Evolutionary conservation across 2,797 vertebrate genomes (phyloP).

Genomic region (Dicrostonyx torquatus): DNA sequence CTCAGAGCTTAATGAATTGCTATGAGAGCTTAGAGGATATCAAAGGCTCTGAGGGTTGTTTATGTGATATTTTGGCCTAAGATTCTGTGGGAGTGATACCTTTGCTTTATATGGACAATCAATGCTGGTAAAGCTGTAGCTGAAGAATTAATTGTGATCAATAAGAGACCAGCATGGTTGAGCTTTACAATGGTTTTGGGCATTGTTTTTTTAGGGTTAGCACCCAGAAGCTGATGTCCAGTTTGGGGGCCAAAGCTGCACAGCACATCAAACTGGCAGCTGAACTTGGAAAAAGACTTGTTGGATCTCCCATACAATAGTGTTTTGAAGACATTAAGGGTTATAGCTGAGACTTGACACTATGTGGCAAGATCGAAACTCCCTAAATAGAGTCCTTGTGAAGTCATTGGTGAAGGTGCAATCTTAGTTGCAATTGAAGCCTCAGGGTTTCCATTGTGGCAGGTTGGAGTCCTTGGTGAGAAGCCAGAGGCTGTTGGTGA

Average conservation of each 20-base stretch:
- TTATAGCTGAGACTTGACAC: background rate
- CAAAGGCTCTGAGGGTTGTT: background rate
- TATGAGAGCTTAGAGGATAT: too few relatives aligned
- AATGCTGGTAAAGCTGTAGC: background rate
- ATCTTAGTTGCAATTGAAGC: background rate
- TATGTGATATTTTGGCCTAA: background rate
- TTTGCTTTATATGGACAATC: background rate
- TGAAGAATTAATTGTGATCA: background rate
- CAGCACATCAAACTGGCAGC: background rate
- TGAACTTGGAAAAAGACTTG: background rate
- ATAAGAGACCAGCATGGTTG: too few relatives aligned
- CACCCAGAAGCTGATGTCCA: background rate
- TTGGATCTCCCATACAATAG: background rate
- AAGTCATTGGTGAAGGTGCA: background rate
- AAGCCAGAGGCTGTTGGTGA: background rate
- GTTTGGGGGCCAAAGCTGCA: background rate
- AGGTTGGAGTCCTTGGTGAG: background rate
- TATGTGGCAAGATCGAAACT: background rate
- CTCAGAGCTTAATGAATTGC: background rate
- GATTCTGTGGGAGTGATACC: background rate
- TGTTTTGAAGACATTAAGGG: background rate
- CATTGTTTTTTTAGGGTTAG: background rate
- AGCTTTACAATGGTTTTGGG: background rate
- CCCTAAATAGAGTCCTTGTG: background rate
- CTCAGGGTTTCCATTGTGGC: too few relatives aligned